A percentile compares a stretch with the other conserved stretches of the same genome.
Conservation (phyloP, 2,113 vertebrate genomes). For the Hippopotamus amphibius region DNA sequence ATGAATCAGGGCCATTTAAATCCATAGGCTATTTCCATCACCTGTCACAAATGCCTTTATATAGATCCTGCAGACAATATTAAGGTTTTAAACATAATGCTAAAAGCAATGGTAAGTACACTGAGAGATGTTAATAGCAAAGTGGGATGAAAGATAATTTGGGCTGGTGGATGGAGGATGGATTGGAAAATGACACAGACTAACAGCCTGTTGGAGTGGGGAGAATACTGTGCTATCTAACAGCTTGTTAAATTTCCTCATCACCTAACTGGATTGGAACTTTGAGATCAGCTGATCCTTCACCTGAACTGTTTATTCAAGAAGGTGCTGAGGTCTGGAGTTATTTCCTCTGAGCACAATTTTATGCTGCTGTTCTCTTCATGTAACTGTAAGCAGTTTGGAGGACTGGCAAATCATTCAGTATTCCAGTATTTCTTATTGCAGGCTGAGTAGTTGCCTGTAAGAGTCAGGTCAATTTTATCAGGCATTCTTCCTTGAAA, state of each 20-base stretch:
- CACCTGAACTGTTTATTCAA: not conserved
- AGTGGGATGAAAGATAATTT: not conserved
- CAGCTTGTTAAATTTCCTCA: not conserved
- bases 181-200: not conserved
- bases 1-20: not conserved
- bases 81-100: not conserved
- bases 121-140: not conserved
- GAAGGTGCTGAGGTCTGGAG: no score
- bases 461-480: constrained; percentile 40
- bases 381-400: not conserved
- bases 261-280: not conserved
- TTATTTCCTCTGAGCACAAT: not conserved
- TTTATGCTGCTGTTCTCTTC: not conserved
- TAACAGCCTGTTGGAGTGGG: not conserved
- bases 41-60: not conserved
- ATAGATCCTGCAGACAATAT: not conserved
- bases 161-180: not conserved
- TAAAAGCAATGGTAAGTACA: not conserved
- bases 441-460: not conserved
- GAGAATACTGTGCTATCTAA: not conserved
- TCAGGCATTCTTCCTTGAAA: not conserved
- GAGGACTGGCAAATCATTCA: not conserved
- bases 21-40: not conserved
- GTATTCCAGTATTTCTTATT: not conserved
- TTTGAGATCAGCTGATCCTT: not conserved